Percentiles rank a stretch among this genome's conserved stretches.
These are phyloP conservation scores for Ictalurus punctatus DNA, from an alignment of 2,113 vertebrate genomes.

Conservation along the genomic window DNA sequence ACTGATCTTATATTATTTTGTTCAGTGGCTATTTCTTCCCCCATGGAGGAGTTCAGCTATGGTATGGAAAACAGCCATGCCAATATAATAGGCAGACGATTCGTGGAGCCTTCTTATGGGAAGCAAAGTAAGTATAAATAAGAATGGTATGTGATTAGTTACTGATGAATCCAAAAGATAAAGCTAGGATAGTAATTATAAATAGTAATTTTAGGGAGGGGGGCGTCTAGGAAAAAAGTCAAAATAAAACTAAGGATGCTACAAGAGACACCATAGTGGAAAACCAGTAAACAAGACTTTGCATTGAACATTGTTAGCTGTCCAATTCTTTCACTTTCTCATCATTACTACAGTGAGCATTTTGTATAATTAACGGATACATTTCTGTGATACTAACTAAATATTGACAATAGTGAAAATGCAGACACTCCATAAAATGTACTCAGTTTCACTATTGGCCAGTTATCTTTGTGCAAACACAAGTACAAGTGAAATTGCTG, in stretches of 20 bases:
- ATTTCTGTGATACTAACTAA: not conserved
- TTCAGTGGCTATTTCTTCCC: slow-evolving; percentile 2
- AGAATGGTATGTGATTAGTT: not conserved
- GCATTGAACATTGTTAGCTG: not conserved
- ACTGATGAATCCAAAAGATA: not conserved
- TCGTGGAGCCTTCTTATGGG: slow-evolving; percentile 43
- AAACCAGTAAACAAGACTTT: not conserved
- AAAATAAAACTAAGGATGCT: not conserved
- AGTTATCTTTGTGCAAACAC: not conserved
- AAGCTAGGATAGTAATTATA: not conserved
- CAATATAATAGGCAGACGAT: not conserved
- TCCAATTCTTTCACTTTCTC: not conserved
- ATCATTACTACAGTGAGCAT: not conserved
- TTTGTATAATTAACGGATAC: not conserved
- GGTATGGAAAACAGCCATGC: not conserved
- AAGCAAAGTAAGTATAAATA: slow-evolving; percentile 37
- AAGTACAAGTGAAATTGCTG: not conserved
- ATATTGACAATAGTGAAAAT: not conserved
- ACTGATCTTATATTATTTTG: not conserved
- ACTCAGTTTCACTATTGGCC: not conserved
- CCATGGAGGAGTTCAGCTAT: slow-evolving; percentile 29
- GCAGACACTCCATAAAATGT: not conserved
- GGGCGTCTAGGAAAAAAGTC: not conserved
- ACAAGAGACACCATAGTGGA: not conserved
- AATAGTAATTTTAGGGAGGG: not conserved